These are phyloP conservation scores for Camponotus floridanus DNA, from an alignment of 1,140 invertebrate genomes.

Conservation along the genomic window DNA sequence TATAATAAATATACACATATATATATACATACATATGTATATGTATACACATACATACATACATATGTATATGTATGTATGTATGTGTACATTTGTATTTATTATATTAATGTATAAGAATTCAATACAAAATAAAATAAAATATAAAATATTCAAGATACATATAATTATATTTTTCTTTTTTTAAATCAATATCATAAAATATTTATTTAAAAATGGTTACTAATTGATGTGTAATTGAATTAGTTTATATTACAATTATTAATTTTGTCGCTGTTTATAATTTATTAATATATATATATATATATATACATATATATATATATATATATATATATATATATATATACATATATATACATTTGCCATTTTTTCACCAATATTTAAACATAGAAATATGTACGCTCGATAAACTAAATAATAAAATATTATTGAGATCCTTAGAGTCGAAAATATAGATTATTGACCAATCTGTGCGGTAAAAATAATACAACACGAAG, in stretches of 20 bases:
- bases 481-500: conserved; percentile 46
- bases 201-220: neutral
- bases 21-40: neutral
- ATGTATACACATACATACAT: neutral
- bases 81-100: neutral
- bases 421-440: conserved; percentile 52
- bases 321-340: neutral
- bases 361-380: neutral
- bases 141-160: conserved; percentile 6
- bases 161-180: conserved; percentile 10
- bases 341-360: neutral
- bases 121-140: neutral
- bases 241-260: neutral
- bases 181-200: neutral
- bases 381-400: neutral
- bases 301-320: too few species aligned
- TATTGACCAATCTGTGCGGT: conserved; percentile 30
- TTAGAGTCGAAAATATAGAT: conserved; percentile 35
- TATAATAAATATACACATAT: too few species aligned
- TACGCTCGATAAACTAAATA: neutral
- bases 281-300: neutral
- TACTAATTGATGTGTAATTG: neutral
- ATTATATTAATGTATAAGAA: conserved; percentile 7
- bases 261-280: conserved; percentile 29
- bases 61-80: neutral